phyloP scores from a whole-genome alignment of 2,797 vertebrate species.

The Microctenopoma steveboyesi region DNA sequence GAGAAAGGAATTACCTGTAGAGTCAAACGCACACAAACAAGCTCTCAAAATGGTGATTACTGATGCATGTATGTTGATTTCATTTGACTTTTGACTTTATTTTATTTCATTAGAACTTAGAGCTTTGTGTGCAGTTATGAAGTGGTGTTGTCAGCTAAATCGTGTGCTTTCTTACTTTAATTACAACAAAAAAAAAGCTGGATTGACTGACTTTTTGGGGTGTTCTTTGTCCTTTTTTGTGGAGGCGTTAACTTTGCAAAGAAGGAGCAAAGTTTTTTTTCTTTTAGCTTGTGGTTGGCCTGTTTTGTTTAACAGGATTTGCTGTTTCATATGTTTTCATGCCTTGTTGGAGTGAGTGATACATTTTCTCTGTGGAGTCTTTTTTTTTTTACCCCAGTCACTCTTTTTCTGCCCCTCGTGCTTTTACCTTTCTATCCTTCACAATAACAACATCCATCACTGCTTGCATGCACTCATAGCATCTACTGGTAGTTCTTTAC shows the following conservation, averaged over 20 bases:
- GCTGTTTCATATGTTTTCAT: slow-evolving; percentile 78
- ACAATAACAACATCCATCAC: slow-evolving; percentile 58
- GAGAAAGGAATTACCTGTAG: slow-evolving; percentile 93
- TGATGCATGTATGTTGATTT: slow-evolving; percentile 98
- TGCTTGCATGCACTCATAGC: slow-evolving; percentile 63
- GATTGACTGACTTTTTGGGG: slow-evolving; percentile 86
- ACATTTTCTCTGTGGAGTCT: slow-evolving; percentile 73
- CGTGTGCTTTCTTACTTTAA: slow-evolving; percentile 93
- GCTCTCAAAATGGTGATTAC: slow-evolving; percentile 99
- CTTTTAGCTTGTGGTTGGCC: slow-evolving; percentile 86
- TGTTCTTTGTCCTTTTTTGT: slow-evolving; percentile 83
- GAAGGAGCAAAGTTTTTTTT: slow-evolving; percentile 75
- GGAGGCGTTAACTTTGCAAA: slow-evolving; percentile 81
- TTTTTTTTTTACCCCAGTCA: slow-evolving; percentile 5
- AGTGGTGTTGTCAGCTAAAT: slow-evolving; percentile 99
- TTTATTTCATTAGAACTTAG: slow-evolving; percentile 91
- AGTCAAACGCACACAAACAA: slow-evolving; percentile 96
- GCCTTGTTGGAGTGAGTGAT: slow-evolving; percentile 79
- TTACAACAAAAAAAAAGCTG: slow-evolving; percentile 80
- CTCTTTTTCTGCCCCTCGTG: slow-evolving; percentile 11
- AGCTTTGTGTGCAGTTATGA: slow-evolving; percentile 98
- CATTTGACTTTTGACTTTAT: slow-evolving; percentile 69
- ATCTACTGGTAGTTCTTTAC: slow-evolving; percentile 49
- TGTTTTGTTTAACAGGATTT: slow-evolving; percentile 79
- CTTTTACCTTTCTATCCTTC: slow-evolving; percentile 3